A percentile compares a stretch with the other conserved stretches of the same genome.
Evolutionary conservation across 2,888 invertebrate genomes (phyloP).

Genomic region (Dione vanillae): DNA sequence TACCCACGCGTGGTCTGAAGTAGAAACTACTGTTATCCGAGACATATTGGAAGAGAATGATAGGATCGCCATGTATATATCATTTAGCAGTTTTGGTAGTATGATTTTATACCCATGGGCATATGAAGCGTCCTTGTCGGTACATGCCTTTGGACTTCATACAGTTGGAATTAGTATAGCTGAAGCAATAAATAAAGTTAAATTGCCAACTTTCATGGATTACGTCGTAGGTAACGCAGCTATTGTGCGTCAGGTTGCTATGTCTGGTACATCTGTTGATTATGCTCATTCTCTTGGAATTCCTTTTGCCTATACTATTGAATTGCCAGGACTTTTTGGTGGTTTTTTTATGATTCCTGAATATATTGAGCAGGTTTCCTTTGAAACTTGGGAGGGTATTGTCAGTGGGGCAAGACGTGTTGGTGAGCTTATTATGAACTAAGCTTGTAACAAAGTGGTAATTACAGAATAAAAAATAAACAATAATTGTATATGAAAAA

Average conservation of each 20-base stretch:
- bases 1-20: conserved; percentile 86
- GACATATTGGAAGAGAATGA: conserved; percentile 81
- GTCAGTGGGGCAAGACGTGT: conserved; percentile 16
- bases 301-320: conserved; percentile 85
- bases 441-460: neutral
- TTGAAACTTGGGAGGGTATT: conserved; percentile 81
- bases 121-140: conserved; percentile 79
- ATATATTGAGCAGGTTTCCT: conserved; percentile 82
- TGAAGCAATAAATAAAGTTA: conserved; percentile 63
- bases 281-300: conserved; percentile 84
- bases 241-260: conserved; percentile 79
- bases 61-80: conserved; percentile 86
- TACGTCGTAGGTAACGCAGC: conserved; percentile 83
- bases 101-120: conserved; percentile 89
- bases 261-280: conserved; percentile 87
- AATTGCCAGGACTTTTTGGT: conserved; percentile 81
- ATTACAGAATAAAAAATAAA: neutral
- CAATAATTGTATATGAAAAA: neutral
- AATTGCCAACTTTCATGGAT: conserved; percentile 63
- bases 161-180: conserved; percentile 70
- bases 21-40: conserved; percentile 85
- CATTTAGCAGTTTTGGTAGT: conserved; percentile 86
- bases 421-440: neutral
- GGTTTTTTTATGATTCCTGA: conserved; percentile 84
- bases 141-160: conserved; percentile 74